phyloP scores from a whole-genome alignment of 2,888 invertebrate genomes.

The Amitus sp. region DNA sequence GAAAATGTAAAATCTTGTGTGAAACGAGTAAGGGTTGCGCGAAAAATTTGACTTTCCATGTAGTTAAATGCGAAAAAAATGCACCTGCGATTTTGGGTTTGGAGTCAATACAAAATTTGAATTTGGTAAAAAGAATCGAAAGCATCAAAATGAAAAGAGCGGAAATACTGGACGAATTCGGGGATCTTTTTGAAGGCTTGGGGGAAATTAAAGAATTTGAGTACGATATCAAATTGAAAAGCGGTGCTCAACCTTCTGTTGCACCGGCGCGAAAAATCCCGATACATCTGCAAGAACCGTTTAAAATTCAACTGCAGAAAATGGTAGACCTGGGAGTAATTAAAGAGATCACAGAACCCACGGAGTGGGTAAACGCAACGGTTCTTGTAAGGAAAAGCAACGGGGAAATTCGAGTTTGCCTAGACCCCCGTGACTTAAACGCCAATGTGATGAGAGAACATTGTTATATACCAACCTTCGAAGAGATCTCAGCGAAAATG shows the following conservation, averaged over 20 bases:
- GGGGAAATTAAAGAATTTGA: slow-evolving; percentile 29
- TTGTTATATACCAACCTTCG: slow-evolving; percentile 35
- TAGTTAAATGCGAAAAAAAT: slow-evolving; percentile 6
- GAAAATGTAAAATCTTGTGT: slow-evolving; percentile 16
- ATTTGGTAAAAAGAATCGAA: slow-evolving; percentile 7
- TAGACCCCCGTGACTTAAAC: slow-evolving; percentile 39
- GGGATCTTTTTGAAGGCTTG: slow-evolving; percentile 19
- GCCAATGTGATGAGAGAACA: slow-evolving; percentile 35
- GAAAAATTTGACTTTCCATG: slow-evolving; percentile 1
- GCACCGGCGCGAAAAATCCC: slow-evolving; percentile 29
- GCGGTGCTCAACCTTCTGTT: slow-evolving; percentile 20
- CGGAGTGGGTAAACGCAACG: slow-evolving; percentile 23
- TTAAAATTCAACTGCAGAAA: slow-evolving; percentile 31
- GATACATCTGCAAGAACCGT: slow-evolving; percentile 24
- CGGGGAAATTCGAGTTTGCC: slow-evolving; percentile 30
- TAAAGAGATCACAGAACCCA: slow-evolving; percentile 31
- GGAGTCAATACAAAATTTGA: not conserved
- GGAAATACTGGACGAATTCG: not conserved
- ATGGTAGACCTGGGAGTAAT: slow-evolving; percentile 31
- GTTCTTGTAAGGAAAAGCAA: slow-evolving; percentile 34
- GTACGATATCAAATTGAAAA: slow-evolving; percentile 37
- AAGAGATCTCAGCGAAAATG: slow-evolving; percentile 33
- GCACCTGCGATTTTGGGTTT: slow-evolving; percentile 4
- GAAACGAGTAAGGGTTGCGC: not conserved
- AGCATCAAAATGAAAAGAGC: not conserved